These are phyloP conservation scores for Platalea minor DNA, from an alignment of 2,797 vertebrate species.

Conservation along the genomic window DNA sequence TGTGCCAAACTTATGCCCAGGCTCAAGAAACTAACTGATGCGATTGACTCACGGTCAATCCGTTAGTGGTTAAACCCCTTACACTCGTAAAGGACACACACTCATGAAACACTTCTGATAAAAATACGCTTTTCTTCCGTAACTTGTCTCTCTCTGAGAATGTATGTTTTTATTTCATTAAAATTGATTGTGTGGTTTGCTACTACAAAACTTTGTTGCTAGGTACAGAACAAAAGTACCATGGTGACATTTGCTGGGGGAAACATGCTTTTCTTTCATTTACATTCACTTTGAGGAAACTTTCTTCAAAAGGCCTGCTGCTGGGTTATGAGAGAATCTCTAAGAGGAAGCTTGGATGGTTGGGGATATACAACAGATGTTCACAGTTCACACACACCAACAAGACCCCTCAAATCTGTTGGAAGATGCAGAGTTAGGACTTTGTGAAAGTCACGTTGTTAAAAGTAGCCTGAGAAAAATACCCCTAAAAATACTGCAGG, in stretches of 20 bases:
- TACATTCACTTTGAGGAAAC: not conserved
- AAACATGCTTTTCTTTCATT: not conserved
- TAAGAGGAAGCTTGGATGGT: not conserved
- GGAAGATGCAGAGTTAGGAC: not conserved
- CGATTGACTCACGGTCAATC: not conserved
- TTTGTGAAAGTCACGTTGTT: not conserved
- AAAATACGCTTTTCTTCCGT: not conserved
- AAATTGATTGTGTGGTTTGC: not conserved
- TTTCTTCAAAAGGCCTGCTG: not conserved
- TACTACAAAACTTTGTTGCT: not conserved
- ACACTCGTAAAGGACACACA: not conserved
- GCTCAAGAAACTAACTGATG: not conserved
- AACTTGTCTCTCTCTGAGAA: not conserved
- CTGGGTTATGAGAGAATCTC: not conserved
- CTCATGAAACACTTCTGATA: not conserved
- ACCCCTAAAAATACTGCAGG: not conserved
- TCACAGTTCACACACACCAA: not conserved
- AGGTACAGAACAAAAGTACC: not conserved
- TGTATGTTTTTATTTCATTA: not conserved
- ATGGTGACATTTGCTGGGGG: not conserved
- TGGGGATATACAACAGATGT: accelerated
- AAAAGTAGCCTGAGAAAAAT: not conserved
- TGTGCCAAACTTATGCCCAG: not conserved
- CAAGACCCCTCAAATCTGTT: not conserved
- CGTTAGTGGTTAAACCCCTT: not conserved